Evolutionary conservation across 2,797 vertebrate genomes (phyloP).

Genomic region (Perdix hodgsoniae): DNA sequence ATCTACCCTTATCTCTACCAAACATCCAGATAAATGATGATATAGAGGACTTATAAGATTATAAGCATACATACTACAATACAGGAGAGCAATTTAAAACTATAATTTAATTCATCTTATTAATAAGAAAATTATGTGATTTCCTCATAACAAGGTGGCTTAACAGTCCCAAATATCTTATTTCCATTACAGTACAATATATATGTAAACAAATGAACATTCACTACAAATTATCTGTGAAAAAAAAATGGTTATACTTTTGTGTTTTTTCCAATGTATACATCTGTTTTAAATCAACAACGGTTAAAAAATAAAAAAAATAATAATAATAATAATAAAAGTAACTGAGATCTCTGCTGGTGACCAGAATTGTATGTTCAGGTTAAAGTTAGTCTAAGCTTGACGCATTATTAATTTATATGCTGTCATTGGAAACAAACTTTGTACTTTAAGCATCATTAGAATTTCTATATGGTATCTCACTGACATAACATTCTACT

Average conservation of each 20-base stretch:
- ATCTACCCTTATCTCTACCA: conserved; percentile 18
- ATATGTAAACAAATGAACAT: background rate
- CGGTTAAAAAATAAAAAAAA: background rate
- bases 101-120: background rate
- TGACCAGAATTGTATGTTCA: background rate
- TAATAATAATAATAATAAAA: background rate
- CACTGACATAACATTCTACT: background rate
- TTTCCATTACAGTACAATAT: background rate
- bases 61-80: background rate
- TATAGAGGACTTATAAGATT: conserved; percentile 18
- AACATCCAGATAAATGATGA: conserved; percentile 35
- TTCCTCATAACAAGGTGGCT: background rate
- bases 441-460: background rate
- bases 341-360: background rate
- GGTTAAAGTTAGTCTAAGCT: background rate
- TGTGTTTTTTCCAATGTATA: background rate
- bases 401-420: background rate
- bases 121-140: background rate
- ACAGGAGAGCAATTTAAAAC: background rate
- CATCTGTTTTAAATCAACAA: background rate
- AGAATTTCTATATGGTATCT: background rate
- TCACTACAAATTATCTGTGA: background rate
- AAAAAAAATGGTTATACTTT: background rate
- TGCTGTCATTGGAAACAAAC: background rate
- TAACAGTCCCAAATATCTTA: background rate